Base-by-base conservation (phyloP, 2,888 invertebrate species). In the Brachylomia viminalis region DNA sequence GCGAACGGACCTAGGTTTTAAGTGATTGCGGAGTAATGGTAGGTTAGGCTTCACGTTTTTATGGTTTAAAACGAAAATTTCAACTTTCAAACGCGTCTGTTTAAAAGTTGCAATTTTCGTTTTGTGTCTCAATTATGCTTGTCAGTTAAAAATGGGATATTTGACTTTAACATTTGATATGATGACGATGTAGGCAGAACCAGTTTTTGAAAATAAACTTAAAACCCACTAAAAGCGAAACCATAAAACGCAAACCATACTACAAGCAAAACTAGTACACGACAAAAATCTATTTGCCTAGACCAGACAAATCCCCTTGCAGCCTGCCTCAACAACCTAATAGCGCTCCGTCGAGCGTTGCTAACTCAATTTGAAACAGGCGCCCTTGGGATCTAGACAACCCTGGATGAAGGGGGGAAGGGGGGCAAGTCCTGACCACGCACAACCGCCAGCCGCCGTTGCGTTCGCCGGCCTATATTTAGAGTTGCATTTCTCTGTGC, bases 381-480 rank as follows among this genome's bases (percentile, higher is more conserved):
- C 90, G 90, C 91, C 91, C 91, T 91, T 92, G 90, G 89, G 87
- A 90, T 89, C 89, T 92, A 92, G 92, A 90, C 89, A 90, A 77
- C 90, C 90, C 90, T 91, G 88, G 79, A 82, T 82, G 76, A 66
- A 67, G 65, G 79, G 89, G 86, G 87, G 69, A 90, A 89, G 88
- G 90, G 87, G 86, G 86, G 82, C 79, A 87, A 93, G 91, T 92
- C 95, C 95, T 96, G 95, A 96, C 96, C 96, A 95, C 92, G 95
- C 94, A 94, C 95, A 96, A 95, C 94, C 88, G 90, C 86, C 90
- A 90, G 88, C 90, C 91, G 88, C 90, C 91, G 90, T 89, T 91
- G 87, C 90, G 89, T 87, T 84, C 84, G 72, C 85, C 93, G 92
- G 92, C 93, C 95, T 95, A 96, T 95, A 95, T 95, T 95, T 95